Conservation (phyloP, 1,140 invertebrate species). For the Zaprionus ornatus region DNA sequence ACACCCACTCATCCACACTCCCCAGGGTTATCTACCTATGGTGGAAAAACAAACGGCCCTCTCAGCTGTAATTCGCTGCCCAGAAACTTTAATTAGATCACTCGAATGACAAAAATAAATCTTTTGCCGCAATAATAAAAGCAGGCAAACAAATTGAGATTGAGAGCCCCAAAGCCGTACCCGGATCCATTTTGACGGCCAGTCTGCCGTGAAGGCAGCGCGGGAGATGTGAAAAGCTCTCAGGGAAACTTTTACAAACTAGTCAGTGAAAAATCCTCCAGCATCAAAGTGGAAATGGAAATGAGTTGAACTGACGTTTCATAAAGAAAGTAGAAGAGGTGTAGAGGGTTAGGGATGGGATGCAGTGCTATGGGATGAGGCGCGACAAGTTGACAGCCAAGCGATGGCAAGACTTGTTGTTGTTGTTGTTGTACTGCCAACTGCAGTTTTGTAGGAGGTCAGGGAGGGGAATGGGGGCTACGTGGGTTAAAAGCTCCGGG, state of each 20-base stretch:
- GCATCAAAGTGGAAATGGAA: conserved; percentile 74
- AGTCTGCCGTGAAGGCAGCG: not conserved
- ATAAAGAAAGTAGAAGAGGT: not conserved
- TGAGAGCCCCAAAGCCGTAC: conserved; percentile 9
- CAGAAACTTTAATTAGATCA: conserved; percentile 80
- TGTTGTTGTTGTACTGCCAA: conserved; percentile 4
- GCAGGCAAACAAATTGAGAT: conserved; percentile 63
- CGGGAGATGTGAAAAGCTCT: conserved; percentile 58
- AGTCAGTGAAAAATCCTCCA: conserved; percentile 57
- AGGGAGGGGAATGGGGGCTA: not conserved
- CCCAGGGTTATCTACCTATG: no score
- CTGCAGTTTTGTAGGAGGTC: not conserved
- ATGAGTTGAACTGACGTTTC: conserved; percentile 67
- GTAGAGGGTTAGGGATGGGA: not conserved
- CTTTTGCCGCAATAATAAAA: conserved; percentile 75
- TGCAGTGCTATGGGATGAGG: conserved; percentile 28
- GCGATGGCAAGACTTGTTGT: conserved; percentile 25
- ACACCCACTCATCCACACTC: not conserved
- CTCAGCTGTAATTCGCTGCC: conserved; percentile 53
- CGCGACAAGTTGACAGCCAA: conserved; percentile 53
- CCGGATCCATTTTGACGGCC: conserved; percentile 24
- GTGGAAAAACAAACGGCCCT: not conserved
- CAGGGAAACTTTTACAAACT: conserved; percentile 63
- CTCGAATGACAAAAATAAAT: conserved; percentile 78
- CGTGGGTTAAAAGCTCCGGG: conserved; percentile 63